Evolutionary conservation across 2,113 vertebrate genomes (phyloP).

Genomic region (Herpailurus yagouaroundi): DNA sequence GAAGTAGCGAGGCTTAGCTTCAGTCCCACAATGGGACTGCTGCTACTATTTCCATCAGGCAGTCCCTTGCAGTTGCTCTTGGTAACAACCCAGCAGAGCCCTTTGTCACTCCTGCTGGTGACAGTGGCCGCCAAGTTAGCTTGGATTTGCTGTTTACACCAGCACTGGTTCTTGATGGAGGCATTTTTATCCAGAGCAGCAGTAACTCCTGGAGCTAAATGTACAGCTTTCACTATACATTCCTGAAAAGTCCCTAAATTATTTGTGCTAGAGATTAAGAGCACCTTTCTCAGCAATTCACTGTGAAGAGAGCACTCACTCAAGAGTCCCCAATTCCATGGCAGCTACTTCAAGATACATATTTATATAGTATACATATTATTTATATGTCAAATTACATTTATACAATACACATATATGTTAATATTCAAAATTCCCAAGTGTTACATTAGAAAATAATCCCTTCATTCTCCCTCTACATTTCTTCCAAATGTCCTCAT

Average conservation of each 20-base stretch:
- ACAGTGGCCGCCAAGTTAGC: background rate
- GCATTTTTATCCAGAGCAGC: background rate
- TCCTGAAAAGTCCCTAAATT: background rate
- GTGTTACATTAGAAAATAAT: background rate
- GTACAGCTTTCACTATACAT: background rate
- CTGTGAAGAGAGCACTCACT: background rate
- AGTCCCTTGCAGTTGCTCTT: background rate
- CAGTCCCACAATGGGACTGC: background rate
- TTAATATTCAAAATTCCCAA: background rate
- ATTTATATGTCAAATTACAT: too few species aligned
- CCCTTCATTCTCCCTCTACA: background rate
- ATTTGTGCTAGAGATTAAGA: background rate
- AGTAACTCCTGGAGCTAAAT: background rate
- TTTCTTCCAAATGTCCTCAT: background rate
- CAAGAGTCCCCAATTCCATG: background rate
- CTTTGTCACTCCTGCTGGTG: background rate
- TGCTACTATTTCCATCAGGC: background rate
- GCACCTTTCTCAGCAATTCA: background rate
- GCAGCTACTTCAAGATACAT: background rate
- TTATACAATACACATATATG: too few species aligned
- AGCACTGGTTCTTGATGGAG: background rate
- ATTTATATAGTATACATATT: too few species aligned
- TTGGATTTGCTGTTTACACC: background rate
- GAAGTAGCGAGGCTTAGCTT: background rate
- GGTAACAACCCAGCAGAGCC: background rate